Evolutionary conservation across 1,140 invertebrate genomes (phyloP).

Genomic region (Ostrea edulis): DNA sequence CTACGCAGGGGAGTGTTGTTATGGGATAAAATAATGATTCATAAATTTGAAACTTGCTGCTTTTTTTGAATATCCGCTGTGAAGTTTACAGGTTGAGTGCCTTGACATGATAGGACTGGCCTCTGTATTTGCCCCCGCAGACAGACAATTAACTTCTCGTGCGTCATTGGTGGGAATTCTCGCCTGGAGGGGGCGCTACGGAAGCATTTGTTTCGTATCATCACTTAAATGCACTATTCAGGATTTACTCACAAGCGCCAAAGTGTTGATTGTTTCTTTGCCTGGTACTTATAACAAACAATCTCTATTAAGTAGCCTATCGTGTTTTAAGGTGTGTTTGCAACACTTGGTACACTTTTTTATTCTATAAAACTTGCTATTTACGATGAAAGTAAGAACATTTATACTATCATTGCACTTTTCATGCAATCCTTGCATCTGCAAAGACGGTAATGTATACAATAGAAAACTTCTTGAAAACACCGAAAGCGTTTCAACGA

Average conservation of each 20-base stretch:
- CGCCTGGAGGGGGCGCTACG: slow-evolving; percentile 3
- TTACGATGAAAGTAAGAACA: too few relatives aligned
- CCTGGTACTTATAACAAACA: slow-evolving; percentile 9
- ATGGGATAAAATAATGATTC: background rate
- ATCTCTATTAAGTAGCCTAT: background rate
- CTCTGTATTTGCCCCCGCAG: background rate
- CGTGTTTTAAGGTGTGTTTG: slow-evolving; percentile 18
- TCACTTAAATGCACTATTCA: background rate
- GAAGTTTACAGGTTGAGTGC: background rate
- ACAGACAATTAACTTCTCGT: slow-evolving; percentile 37
- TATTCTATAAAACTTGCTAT: too few relatives aligned
- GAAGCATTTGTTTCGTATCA: slow-evolving; percentile 27
- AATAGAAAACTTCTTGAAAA: too few relatives aligned
- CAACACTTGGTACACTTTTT: background rate
- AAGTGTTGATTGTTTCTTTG: background rate
- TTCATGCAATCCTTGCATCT: too few relatives aligned
- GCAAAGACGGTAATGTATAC: too few relatives aligned
- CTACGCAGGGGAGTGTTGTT: background rate
- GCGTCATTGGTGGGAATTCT: background rate
- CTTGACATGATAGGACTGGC: slow-evolving; percentile 10
- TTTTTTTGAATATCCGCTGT: slow-evolving; percentile 17
- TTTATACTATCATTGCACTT: too few relatives aligned
- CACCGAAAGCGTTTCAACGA: too few relatives aligned
- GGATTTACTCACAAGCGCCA: background rate
- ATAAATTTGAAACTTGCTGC: slow-evolving; percentile 6